Conservation (phyloP, 2,797 vertebrate species). For the Urocyon cinereoargenteus region DNA sequence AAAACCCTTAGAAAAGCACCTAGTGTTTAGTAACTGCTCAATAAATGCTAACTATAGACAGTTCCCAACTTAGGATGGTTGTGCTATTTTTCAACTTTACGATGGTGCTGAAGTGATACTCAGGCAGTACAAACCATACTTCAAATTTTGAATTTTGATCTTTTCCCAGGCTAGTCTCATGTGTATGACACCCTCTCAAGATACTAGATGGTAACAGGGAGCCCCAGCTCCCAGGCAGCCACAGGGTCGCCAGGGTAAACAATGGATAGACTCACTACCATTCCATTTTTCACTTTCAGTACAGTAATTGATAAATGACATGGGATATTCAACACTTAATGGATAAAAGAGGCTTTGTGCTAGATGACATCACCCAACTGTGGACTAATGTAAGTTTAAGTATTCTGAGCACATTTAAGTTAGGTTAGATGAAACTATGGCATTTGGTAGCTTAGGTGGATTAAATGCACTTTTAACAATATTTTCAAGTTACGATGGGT, state of each 20-base stretch:
- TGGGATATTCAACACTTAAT: background rate
- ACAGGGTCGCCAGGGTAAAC: background rate
- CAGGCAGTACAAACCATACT: background rate
- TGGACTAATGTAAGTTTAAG: background rate
- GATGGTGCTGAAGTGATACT: background rate
- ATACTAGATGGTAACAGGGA: background rate
- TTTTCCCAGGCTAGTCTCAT: background rate
- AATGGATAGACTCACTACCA: background rate
- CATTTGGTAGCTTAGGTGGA: background rate
- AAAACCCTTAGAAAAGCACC: background rate
- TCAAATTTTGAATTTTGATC: background rate
- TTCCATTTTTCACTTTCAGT: background rate
- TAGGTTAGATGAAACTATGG: background rate
- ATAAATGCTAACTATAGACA: background rate
- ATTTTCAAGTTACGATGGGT: background rate
- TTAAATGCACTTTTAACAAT: background rate
- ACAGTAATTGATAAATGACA: background rate
- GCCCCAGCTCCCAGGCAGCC: background rate
- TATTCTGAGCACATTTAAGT: background rate
- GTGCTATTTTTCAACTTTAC: background rate
- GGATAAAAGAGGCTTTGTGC: background rate
- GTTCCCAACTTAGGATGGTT: background rate
- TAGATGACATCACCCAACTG: background rate
- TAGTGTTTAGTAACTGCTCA: background rate
- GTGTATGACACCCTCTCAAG: background rate